Base-by-base conservation (phyloP, 2,113 vertebrate species). In the Regulus satrapa region DNA sequence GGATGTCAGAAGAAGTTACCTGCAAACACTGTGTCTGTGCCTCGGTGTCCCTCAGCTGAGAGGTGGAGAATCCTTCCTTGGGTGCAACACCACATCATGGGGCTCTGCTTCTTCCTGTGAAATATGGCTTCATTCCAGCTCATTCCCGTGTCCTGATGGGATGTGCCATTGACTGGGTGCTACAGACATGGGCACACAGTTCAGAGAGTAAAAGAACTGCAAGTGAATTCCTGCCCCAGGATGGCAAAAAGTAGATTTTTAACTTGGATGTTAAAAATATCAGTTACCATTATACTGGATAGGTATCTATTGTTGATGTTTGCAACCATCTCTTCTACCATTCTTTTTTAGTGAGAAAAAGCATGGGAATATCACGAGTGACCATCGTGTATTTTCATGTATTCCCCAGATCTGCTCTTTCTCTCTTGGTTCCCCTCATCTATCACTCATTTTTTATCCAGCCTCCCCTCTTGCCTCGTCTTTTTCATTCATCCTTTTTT, bases 31-130 rank as follows among this genome's bases (percentile, higher is more conserved):
- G 61, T 55, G 63, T 11, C 29, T 32, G 13, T 20, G 41, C 59
- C 49, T 26, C 7, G 5, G 23, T 7, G 2, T 40, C 54, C 26
- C 23, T 9, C 59, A 32, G 0, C 9, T 9, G 74, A 58, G 59
- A 28, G 19, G 8, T 23, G 46, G 24, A 59, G 29, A 36, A 13
- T 19, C 32, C n/a, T 10, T 14, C 20, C 40, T 10, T 43, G 77
- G 38, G 38, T 61, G 21, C 40, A 54, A 12, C 1, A 4, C 51
- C 26, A 1, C 6, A 12, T 43, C 51, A 26, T 0, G 0, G 58
- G 41, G 28, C 84, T 56, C 3, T 2, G 28, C 29, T 15, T 38
- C 64, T 77, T 52, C 58, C 56, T 28, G 10, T 3, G 17, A 88
- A 82, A 52, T 4, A 5, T 11, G 4, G 1, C 34, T 64, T 29